Conservation (phyloP, 30 jellyfish, hydroid and myxozoan species). For the Rhopilema esculentum region DNA sequence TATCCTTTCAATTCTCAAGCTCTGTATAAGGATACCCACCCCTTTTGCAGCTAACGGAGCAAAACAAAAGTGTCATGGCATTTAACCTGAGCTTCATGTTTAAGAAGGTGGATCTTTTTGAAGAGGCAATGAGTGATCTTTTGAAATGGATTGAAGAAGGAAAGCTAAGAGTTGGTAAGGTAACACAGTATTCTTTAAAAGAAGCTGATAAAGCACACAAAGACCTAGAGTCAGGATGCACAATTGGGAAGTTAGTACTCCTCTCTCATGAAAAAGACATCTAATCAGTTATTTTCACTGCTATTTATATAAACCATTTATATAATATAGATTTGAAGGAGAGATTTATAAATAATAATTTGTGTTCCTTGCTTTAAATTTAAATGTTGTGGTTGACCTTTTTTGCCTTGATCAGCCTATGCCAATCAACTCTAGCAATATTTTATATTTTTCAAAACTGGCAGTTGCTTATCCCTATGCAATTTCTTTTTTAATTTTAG, state of each 20-base stretch:
- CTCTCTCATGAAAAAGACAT: constrained; percentile 35
- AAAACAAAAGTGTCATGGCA: constrained; percentile 86
- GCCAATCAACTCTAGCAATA: neutral
- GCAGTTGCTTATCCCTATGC: too few relatives aligned
- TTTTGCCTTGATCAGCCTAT: neutral
- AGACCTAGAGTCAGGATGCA: constrained; percentile 87
- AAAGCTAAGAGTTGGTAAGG: constrained; percentile 77
- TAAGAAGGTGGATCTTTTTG: constrained; percentile 53
- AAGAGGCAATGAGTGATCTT: constrained; percentile 73
- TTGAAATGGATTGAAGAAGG: constrained; percentile 85
- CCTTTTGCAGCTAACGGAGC: constrained; percentile 71
- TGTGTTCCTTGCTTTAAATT: neutral
- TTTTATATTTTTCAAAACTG: neutral
- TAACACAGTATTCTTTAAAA: constrained; percentile 71
- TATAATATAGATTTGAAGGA: neutral
- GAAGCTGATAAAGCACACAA: constrained; percentile 88
- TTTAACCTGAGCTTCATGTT: constrained; percentile 88
- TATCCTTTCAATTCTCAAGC: too few relatives aligned
- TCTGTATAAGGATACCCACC: too few relatives aligned
- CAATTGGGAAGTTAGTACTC: constrained; percentile 85
- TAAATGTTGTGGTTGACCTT: neutral
- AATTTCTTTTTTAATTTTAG: too few relatives aligned
- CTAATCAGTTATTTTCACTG: neutral
- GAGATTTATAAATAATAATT: too few relatives aligned
- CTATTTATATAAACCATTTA: neutral